These are phyloP conservation scores for Oithona nana DNA, from an alignment of 2,888 invertebrate genomes.

Conservation along the genomic window DNA sequence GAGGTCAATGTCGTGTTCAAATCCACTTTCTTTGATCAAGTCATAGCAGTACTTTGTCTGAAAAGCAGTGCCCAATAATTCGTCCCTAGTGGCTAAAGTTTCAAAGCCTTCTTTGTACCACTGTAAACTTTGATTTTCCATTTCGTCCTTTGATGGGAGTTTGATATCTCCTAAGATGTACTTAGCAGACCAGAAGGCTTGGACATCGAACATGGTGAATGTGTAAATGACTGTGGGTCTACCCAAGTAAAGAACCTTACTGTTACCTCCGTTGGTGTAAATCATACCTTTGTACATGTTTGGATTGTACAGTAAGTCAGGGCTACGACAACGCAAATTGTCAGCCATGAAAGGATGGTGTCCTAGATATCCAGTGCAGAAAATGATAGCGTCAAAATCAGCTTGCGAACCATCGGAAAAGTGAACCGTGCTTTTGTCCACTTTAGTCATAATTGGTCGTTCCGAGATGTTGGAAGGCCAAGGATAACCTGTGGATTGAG, in stretches of 20 bases:
- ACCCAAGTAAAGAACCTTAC: conserved; percentile 19
- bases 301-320: conserved; percentile 17
- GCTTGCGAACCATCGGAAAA: conserved; percentile 16
- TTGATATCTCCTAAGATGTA: conserved; percentile 1
- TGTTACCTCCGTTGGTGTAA: conserved; percentile 12
- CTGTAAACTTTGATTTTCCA: background rate
- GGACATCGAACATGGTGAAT: conserved; percentile 20
- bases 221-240: conserved; percentile 20
- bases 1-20: conserved; percentile 17
- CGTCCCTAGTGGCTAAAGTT: too few relatives aligned
- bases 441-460: conserved; percentile 16
- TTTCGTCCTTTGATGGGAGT: background rate
- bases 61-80: background rate
- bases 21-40: conserved; percentile 13
- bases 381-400: conserved; percentile 19
- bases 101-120: too few relatives aligned
- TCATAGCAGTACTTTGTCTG: conserved; percentile 9
- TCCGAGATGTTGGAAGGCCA: conserved; percentile 19
- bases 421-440: conserved; percentile 11
- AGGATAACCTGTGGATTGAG: conserved; percentile 18
- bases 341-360: conserved; percentile 16
- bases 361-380: conserved; percentile 19
- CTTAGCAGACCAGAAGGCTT: conserved; percentile 17
- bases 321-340: background rate
- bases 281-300: conserved; percentile 20